Evolutionary conservation across 2,797 vertebrate species (phyloP), one percentile per base, ranked within the genome.

Genomic region (Oryzias sinensis): DNA sequence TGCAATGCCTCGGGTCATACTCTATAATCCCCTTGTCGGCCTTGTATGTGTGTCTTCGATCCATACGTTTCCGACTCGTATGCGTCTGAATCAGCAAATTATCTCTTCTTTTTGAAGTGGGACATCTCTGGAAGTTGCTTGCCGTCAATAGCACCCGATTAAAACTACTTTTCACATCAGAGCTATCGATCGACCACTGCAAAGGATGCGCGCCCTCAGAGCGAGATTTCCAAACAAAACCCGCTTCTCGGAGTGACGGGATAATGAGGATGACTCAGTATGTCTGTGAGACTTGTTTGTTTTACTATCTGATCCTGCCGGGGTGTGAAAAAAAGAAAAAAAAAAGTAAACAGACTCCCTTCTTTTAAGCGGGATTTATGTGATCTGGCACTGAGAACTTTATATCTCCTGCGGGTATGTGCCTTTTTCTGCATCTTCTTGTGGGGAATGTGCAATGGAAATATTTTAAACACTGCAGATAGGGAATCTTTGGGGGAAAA

Each of bases 91-190:
- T 63, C 73, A 37, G 60, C 13, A 9, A 57, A 49, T 71, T 63
- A 63, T 74, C 59, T 59, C 40, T 1, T 4, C 14, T 71, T 79
- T 76, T 78, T 22, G 60, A 84, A 76, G 71, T 14, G 49, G 1
- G 4, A n/a, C 13, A 14, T 65, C 76, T 70, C 67, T 1, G 56
- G 71, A 69, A 67, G 64, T 49, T 0, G 62, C 51, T 60, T 0
- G 68, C 65, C 56, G 76, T 88, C 87, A 54, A 86, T 87, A 88
- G 14, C 62, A 1, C 42, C 61, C 54, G 56, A 86, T 90, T 81
- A 86, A 82, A 85, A 80, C 54, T 67, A 63, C 75, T 86, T 84
- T 80, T 77, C 70, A 80, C 82, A 76, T 83, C 68, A 79, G 78
- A 78, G 60, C 46, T 63, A 85, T 88, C 74, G 68, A 88, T 84